Base-by-base conservation (phyloP, 2,797 vertebrate genomes). In the Oreortyx pictus region DNA sequence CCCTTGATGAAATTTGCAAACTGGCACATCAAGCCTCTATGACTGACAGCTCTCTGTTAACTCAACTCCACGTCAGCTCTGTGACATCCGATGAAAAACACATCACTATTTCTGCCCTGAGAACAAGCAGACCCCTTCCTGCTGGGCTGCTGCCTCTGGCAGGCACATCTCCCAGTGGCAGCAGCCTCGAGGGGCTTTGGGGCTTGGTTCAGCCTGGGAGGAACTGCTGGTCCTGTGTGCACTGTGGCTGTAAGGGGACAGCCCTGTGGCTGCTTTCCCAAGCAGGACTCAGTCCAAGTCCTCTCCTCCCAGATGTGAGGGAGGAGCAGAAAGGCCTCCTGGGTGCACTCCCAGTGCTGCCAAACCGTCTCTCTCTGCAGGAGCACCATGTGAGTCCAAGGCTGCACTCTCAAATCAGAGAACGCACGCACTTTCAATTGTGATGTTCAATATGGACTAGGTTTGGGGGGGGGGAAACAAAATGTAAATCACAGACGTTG, bases 11-110 rank as follows among this genome's bases (percentile, higher is more conserved):
- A 78, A 52, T 23, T 67, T 91, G 79, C 56, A 83, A 83, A 81
- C 7, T 93, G 59, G 54, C 84, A 81, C 67, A 33, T 60, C 72
- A 79, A 35, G 8, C 3, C 25, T 1, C 43, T 25, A 3, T 59
- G 86, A 91, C 6, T 93, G 94, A 64, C 70, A 83, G 76, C 84
- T 83, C 75, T 33, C 93, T 41, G 3, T 11, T 78, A 92, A 4
- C 75, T 35, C n/a, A 64, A 81, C 68, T 86, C 54, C 5, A 46
- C 4, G 61, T 65, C 94, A 85, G 81, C 62, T 83, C 56, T 9
- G 43, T 0, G 0, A 85, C 35, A 22, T 10, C 43, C 60, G 37
- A 29, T 67, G 33, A 82, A 90, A 75, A 39, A 25, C 9, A 1
- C 35, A 6, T 6, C n/a, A n/a, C 65, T 73, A 35, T 72, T 87